phyloP scores from a whole-genome alignment of 2,113 vertebrate species.

The Proteles cristata region DNA sequence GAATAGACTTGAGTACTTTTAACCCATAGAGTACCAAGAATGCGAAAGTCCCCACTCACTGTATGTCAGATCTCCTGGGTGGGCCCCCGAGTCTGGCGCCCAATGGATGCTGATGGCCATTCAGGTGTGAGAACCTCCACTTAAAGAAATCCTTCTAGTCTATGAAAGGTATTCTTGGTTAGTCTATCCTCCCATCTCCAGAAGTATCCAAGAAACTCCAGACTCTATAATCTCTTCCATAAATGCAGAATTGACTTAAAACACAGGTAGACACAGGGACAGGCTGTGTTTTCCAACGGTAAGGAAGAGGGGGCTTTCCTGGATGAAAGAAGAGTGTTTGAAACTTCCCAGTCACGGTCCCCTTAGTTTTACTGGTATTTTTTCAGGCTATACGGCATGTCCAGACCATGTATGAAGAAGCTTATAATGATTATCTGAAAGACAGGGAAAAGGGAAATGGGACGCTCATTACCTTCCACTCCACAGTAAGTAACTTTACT shows the following conservation, averaged over 20 bases:
- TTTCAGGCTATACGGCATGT: constrained; percentile 93
- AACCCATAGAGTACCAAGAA: neutral
- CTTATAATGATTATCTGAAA: constrained; percentile 87
- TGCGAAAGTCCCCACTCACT: fast-evolving
- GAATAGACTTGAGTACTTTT: neutral
- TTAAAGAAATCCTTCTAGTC: neutral
- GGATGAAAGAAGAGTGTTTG: neutral
- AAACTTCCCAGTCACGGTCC: neutral
- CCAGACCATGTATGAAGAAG: constrained; percentile 90
- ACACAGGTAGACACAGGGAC: neutral
- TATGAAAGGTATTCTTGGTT: neutral
- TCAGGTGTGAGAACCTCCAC: neutral
- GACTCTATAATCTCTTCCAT: neutral
- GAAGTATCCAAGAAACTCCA: neutral
- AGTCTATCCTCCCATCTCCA: neutral
- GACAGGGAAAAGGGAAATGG: constrained; percentile 85
- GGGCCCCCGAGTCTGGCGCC: neutral
- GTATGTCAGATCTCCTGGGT: neutral
- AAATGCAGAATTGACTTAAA: neutral
- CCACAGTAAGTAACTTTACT: constrained; percentile 83
- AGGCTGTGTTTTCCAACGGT: neutral
- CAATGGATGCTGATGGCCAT: neutral
- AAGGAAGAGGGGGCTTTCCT: neutral
- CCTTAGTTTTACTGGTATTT: neutral
- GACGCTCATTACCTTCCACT: constrained; percentile 86